These are phyloP conservation scores for Dicyrtoma fusca DNA, from an alignment of 2,888 invertebrate species.

Conservation along the genomic window DNA sequence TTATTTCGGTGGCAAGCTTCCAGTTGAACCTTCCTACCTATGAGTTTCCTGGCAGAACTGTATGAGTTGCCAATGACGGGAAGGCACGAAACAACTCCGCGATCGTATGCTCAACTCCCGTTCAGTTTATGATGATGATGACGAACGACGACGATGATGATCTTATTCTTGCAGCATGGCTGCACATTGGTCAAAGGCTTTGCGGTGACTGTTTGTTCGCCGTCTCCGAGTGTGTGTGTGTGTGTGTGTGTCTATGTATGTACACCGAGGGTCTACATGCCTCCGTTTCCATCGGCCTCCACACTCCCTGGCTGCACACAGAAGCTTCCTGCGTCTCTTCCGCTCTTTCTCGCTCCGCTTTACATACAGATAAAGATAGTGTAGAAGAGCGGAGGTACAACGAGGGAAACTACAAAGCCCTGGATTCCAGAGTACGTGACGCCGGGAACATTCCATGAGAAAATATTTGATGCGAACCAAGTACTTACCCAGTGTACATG, in stretches of 20 bases:
- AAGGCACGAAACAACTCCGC: neutral
- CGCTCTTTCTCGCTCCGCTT: too few species aligned
- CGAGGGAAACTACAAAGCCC: too few species aligned
- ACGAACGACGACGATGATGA: constrained; percentile 44
- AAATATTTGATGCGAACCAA: too few species aligned
- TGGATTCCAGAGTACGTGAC: too few species aligned
- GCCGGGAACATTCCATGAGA: too few species aligned
- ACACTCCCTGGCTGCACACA: too few species aligned
- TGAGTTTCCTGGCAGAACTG: neutral
- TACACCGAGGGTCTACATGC: too few species aligned
- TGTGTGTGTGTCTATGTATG: neutral
- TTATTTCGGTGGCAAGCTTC: constrained; percentile 9
- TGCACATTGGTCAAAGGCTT: constrained; percentile 56
- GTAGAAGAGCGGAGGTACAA: neutral
- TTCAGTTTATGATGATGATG: constrained; percentile 29
- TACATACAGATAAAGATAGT: too few species aligned
- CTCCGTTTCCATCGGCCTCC: too few species aligned
- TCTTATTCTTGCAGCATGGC: constrained; percentile 54
- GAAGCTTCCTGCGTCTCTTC: too few species aligned
- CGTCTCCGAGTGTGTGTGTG: neutral
- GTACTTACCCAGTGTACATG: too few species aligned
- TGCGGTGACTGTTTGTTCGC: constrained; percentile 46
- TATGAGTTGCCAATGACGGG: neutral
- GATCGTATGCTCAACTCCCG: neutral
- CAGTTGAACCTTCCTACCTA: constrained; percentile 3